Conservation (phyloP, 2,113 vertebrate species). For the Chionodraco myersi region DNA sequence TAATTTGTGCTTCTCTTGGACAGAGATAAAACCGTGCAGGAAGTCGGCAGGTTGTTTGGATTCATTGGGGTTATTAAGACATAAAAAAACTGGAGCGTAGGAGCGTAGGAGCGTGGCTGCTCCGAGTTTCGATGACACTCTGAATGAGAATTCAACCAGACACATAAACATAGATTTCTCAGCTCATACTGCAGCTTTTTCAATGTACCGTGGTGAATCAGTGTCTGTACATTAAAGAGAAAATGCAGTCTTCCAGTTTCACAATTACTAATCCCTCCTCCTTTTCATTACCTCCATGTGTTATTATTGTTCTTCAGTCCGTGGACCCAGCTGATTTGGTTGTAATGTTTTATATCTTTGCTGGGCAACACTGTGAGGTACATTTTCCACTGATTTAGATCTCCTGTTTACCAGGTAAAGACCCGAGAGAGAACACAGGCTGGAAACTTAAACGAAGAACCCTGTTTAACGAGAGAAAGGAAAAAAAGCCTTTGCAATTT, state of each 20-base stretch:
- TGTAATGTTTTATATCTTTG: constrained; percentile 57
- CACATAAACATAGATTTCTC: constrained; percentile 12
- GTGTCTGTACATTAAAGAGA: background rate
- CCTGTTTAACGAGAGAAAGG: constrained; percentile 59
- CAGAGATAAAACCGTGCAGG: constrained; percentile 44
- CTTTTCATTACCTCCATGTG: constrained; percentile 28
- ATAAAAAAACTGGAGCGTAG: constrained; percentile 38
- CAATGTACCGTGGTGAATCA: constrained; percentile 1
- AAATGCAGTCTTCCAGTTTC: background rate
- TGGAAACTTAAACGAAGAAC: constrained; percentile 75
- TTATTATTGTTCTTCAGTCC: constrained; percentile 33
- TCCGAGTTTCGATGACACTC: background rate
- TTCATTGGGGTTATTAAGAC: constrained; percentile 52
- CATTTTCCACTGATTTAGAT: constrained; percentile 78
- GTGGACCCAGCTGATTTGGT: constrained; percentile 49
- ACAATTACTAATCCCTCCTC: background rate
- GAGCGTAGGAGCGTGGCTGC: constrained; percentile 17
- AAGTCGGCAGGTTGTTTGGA: constrained; percentile 43
- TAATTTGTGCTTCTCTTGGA: constrained; percentile 63
- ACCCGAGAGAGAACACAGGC: constrained; percentile 68
- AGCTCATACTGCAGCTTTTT: constrained; percentile 6
- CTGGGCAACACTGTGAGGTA: constrained; percentile 55
- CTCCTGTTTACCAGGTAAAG: constrained; percentile 78
- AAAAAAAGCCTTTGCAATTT: constrained; percentile 37
- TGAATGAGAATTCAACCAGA: background rate